A percentile compares a stretch with the other conserved stretches of the same genome.
These are phyloP conservation scores for Polypterus bichir DNA, from an alignment of 2,113 vertebrate genomes.

Conservation along the genomic window DNA sequence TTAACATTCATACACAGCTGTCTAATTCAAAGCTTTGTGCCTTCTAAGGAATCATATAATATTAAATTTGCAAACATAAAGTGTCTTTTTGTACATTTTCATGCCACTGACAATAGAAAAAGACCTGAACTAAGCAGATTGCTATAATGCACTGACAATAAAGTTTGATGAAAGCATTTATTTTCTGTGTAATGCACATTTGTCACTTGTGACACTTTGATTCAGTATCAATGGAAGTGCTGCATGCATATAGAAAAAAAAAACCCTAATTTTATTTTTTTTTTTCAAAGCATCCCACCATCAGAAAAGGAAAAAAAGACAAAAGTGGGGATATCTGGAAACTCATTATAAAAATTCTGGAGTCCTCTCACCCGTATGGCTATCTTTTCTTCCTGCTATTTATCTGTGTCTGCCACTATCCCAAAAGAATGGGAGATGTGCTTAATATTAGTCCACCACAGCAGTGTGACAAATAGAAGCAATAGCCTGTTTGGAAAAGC, in stretches of 20 bases:
- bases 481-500: constrained; percentile 42
- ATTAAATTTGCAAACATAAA: too few species aligned
- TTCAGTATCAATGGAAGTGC: too few species aligned
- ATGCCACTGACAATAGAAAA: too few species aligned
- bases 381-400: constrained; percentile 19
- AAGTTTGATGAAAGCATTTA: too few species aligned
- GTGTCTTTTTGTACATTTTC: too few species aligned
- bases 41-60: too few species aligned
- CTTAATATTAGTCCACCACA: constrained; percentile 37
- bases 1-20: too few species aligned
- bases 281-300: neutral
- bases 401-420: constrained; percentile 37
- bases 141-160: too few species aligned
- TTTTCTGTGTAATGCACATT: too few species aligned
- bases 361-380: constrained; percentile 21
- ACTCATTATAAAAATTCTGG: constrained; percentile 30
- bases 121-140: too few species aligned
- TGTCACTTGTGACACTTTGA: too few species aligned
- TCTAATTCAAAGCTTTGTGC: too few species aligned
- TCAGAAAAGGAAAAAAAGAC: constrained; percentile 12
- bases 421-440: constrained; percentile 35
- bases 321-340: constrained; percentile 32
- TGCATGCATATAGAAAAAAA: constrained; percentile 1
- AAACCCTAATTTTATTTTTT: neutral
- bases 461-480: constrained; percentile 48